Base-by-base conservation (phyloP, 1,140 invertebrate species). In the Triops cancriformis region DNA sequence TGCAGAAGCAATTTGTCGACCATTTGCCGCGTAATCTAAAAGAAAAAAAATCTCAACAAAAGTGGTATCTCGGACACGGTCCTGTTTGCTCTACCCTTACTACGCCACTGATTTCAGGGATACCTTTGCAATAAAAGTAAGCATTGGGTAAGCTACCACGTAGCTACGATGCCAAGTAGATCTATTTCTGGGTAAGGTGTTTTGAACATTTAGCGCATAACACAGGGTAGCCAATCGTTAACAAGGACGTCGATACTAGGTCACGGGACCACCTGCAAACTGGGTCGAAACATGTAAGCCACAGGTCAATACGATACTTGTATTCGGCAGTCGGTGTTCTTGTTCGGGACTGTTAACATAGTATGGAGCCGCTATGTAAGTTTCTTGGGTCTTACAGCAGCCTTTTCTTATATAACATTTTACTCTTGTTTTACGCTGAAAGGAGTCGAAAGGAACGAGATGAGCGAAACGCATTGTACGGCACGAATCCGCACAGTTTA, bases 401-500 rank as follows among this genome's bases (percentile, higher is more conserved):
- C 11, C 23, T 23, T 64, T 7, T 14, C 51, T 23, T 64, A 3
- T 64, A 4, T 7, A 37, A 37, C 2, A n/a, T 45, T 45, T 45
- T 64, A 1, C 0, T 64, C 23, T 64, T n/a, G 18, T 64, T 64
- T 0, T 23, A 0, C 18, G 6, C 18, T 9, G 14, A 1, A 64
- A 64, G 51, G 51, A 64, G 51, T 64, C 51, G 51, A 18, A 18
- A 14, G 18, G 51, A 64, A 64, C 51, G 51, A 64, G 51, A 64
- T 18, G 51, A 64, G 51, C 51, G 51, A 64, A 64, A 64, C 23
- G 51, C 51, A 18, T 64, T 64, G 51, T 64, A 64, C 14, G 51
- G 51, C 51, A 64, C 51, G 23, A 64, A 64, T 64, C 51, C 51
- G 51, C 51, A 64, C 51, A 64, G 51, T 64, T 64, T 64, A 64